Percentiles rank a stretch among this genome's conserved stretches.
phyloP scores from a whole-genome alignment of 2,888 invertebrate species.

The Eupithecia abbreviata region DNA sequence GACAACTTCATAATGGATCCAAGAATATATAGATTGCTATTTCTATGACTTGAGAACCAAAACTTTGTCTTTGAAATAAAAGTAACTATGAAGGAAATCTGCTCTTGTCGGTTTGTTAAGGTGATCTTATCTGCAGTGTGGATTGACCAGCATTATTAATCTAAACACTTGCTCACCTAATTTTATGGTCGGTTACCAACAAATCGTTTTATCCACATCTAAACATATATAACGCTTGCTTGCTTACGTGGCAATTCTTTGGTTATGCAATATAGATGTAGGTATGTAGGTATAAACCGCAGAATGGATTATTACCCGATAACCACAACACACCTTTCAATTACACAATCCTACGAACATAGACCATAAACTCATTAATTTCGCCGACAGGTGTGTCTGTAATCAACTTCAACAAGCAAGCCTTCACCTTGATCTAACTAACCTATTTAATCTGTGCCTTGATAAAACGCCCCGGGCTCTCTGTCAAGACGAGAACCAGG shows the following conservation, averaged over 20 bases:
- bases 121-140: no score
- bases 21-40: background rate
- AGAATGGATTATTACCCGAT: background rate
- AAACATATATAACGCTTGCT: background rate
- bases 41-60: background rate
- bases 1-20: conserved; percentile 20
- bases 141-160: no score
- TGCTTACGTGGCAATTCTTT: background rate
- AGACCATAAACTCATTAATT: conserved; percentile 15
- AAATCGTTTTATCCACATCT: background rate
- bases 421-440: conserved; percentile 44
- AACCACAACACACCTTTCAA: background rate
- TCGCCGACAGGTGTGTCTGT: conserved; percentile 12
- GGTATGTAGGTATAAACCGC: background rate
- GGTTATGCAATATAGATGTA: background rate
- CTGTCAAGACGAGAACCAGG: conserved; percentile 27
- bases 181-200: background rate
- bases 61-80: background rate
- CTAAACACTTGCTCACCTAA: background rate
- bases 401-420: conserved; percentile 43
- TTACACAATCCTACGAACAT: conserved; percentile 6
- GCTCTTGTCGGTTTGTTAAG: background rate
- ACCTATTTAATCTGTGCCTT: conserved; percentile 2
- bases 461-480: conserved; percentile 4
- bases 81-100: background rate